phyloP scores from a whole-genome alignment of 2,113 vertebrate genomes.

The Chaenogobius annularis region DNA sequence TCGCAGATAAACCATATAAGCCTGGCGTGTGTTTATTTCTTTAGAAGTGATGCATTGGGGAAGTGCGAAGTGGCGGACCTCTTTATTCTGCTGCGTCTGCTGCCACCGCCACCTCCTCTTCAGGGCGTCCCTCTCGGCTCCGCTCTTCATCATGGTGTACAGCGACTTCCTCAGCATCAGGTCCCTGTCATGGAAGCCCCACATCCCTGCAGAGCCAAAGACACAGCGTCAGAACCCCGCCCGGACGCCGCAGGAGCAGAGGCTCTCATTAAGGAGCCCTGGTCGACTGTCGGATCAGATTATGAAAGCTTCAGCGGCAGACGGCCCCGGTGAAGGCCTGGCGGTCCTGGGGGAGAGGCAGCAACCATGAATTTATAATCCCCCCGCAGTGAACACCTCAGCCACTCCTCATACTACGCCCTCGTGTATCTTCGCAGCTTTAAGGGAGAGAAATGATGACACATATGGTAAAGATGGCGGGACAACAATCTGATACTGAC shows the following conservation, averaged over 20 bases:
- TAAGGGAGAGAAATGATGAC: not conserved
- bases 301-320: constrained; percentile 26
- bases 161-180: constrained; percentile 95
- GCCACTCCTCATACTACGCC: not conserved
- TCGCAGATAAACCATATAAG: too few species aligned
- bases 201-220: constrained; percentile 85
- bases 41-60: not conserved
- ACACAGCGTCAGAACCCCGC: not conserved
- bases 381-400: constrained; percentile 17
- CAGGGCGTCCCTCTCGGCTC: constrained; percentile 91
- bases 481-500: too few species aligned
- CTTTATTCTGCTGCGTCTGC: constrained; percentile 98
- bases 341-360: constrained; percentile 24
- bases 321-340: constrained; percentile 16
- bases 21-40: too few species aligned
- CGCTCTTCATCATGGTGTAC: constrained; percentile 96
- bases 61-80: constrained; percentile 78
- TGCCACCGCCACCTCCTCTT: constrained; percentile 98
- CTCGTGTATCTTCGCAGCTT: not conserved
- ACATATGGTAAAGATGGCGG: too few species aligned
- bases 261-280: constrained; percentile 28
- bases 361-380: constrained; percentile 18
- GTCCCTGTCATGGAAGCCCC: constrained; percentile 98
- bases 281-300: constrained; percentile 46
- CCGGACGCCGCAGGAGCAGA: too few species aligned